Base-by-base conservation (phyloP, 2,113 vertebrate species). In the Tupaia chinensis region DNA sequence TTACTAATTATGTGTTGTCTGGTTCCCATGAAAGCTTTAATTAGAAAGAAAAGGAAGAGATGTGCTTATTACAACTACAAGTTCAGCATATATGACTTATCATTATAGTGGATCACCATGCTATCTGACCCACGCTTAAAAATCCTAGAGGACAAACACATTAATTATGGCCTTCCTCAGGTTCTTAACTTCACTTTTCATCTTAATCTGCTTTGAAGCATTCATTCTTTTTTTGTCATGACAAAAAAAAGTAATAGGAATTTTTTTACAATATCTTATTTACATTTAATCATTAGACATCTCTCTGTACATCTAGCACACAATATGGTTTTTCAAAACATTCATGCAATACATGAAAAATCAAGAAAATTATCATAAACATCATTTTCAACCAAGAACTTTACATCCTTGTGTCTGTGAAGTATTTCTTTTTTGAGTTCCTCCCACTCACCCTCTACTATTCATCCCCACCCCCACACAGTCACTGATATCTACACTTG, bases 1-100 rank as follows among this genome's bases (percentile, higher is more conserved):
- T 96, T 89, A n/a, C 82, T 93, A 95, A 94, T 93, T 89, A 68
- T 83, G 82, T 96, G 88, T 95, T 95, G 70, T 91, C 79, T 93
- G 76, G 65, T 96, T 96, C 72, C 91, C 34, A n/a, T 73, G 89
- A 96, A 96, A 94, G 72, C 63, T 68, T 73, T 96, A 86, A 81
- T 96, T 96, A 94, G 60, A 56, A 81, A 90, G 82, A 93, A 91
- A 92, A 94, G 85, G 63, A 19, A 27, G 70, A 87, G 90, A 34
- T 44, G 9, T 91, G 56, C 68, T 86, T 81, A 66, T 85, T 93
- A 54, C n/a, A 79, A 54, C 53, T 63, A 25, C 29, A 83, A 72
- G 86, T 94, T 96, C 70, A 60, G 66, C 23, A 8, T 89, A 87
- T 76, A 17, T 3, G 77, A 32, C 54, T 2, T 86, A 70, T 93